These are phyloP conservation scores for Hipparchia semele DNA, from an alignment of 2,888 invertebrate genomes.

Conservation along the genomic window DNA sequence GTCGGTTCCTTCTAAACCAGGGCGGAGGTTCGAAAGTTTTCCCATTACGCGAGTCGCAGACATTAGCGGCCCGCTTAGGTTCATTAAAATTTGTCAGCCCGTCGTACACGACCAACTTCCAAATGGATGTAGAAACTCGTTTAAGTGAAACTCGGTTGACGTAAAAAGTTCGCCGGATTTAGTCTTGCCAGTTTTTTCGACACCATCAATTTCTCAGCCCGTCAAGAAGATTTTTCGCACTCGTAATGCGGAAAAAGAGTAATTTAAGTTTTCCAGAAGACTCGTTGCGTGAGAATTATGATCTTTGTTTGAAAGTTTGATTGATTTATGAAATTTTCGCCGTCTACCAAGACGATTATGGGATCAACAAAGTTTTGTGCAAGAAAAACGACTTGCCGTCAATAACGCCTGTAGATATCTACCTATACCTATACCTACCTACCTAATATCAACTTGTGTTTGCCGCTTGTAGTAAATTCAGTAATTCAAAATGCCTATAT, in stretches of 20 bases:
- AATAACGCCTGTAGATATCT: constrained; percentile 5
- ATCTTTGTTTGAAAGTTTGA: constrained; percentile 81
- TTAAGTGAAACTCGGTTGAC: constrained; percentile 81
- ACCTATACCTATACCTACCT: not conserved
- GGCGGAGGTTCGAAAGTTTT: constrained; percentile 67
- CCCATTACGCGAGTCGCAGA: constrained; percentile 77
- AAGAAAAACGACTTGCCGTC: constrained; percentile 28
- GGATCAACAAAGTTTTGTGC: constrained; percentile 45
- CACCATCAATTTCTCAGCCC: constrained; percentile 81
- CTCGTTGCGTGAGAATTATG: constrained; percentile 78
- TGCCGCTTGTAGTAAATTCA: too few species aligned
- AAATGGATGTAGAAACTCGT: constrained; percentile 81
- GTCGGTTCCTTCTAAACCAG: constrained; percentile 30
- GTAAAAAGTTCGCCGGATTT: constrained; percentile 78
- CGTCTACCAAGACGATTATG: constrained; percentile 54
- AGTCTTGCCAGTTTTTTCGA: constrained; percentile 65
- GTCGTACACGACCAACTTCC: constrained; percentile 77
- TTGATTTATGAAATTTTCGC: constrained; percentile 76
- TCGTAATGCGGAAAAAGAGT: constrained; percentile 81
- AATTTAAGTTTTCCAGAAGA: constrained; percentile 79
- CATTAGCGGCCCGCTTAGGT: constrained; percentile 80
- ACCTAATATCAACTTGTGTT: constrained; percentile 5
- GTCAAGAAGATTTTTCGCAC: constrained; percentile 83
- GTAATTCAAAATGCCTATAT: too few species aligned
- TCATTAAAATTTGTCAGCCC: constrained; percentile 83